Percentiles rank a stretch among this genome's conserved stretches.
These are phyloP conservation scores for Platyrinchus mystaceus DNA, from an alignment of 2,797 vertebrate genomes.

Conservation along the genomic window DNA sequence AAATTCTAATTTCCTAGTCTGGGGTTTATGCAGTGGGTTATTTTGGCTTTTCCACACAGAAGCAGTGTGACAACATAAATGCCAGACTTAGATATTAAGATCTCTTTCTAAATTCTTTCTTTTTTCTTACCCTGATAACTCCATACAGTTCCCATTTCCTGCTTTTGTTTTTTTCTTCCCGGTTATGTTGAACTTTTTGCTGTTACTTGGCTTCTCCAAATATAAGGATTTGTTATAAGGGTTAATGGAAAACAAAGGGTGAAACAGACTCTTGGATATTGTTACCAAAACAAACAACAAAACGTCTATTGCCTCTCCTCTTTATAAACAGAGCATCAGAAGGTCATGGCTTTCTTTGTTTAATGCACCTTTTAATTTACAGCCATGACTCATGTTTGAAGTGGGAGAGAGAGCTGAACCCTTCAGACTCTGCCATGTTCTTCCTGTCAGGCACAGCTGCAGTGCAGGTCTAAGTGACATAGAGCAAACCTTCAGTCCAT, in stretches of 20 bases:
- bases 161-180: not conserved
- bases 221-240: not conserved
- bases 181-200: not conserved
- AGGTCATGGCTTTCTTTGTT: not conserved
- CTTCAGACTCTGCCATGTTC: not conserved
- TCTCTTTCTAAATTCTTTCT: not conserved
- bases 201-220: not conserved
- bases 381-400: not conserved
- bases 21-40: not conserved
- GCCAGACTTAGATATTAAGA: not conserved
- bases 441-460: not conserved
- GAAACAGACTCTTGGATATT: not conserved
- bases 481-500: not conserved
- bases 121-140: not conserved
- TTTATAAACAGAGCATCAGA: not conserved
- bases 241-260: not conserved
- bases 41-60: not conserved
- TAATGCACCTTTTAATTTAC: not conserved
- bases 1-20: not conserved
- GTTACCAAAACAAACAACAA: not conserved
- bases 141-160: not conserved
- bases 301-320: not conserved
- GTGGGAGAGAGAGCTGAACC: not conserved
- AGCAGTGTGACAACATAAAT: not conserved
- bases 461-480: not conserved